phyloP scores from a whole-genome alignment of 2,797 vertebrate species.

The Alosa sapidissima region DNA sequence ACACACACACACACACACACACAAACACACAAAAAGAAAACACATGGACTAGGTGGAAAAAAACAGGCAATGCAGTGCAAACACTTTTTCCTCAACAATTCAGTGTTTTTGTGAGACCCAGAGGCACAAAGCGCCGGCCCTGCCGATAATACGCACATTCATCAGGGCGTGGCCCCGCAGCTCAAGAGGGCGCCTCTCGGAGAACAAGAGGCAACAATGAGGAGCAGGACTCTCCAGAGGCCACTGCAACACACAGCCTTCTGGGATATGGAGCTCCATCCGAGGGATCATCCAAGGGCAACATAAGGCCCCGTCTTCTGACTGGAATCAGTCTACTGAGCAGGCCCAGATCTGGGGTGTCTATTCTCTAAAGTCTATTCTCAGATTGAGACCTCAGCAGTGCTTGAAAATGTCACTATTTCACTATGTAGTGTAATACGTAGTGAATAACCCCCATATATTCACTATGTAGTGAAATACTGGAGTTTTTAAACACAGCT shows the following conservation, averaged over 20 bases:
- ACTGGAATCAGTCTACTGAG: neutral
- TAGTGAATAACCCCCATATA: too few species aligned
- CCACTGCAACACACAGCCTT: neutral
- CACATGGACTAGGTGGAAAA: neutral
- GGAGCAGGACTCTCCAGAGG: neutral
- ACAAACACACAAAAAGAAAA: slow-evolving; percentile 36
- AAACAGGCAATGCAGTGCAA: slow-evolving; percentile 63
- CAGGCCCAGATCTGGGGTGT: neutral
- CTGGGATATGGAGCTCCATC: neutral
- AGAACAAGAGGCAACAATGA: neutral
- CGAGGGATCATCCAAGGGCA: too few species aligned
- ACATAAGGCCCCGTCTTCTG: too few species aligned
- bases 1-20: slow-evolving; percentile 31
- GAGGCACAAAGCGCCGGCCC: slow-evolving; percentile 50
- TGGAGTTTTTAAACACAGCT: too few species aligned
- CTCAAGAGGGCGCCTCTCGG: neutral
- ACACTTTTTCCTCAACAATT: slow-evolving; percentile 66
- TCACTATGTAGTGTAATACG: too few species aligned
- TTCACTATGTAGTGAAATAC: neutral
- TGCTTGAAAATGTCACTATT: neutral
- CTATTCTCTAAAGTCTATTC: neutral
- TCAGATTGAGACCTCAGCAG: neutral
- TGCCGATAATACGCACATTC: slow-evolving; percentile 40
- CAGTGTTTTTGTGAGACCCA: slow-evolving; percentile 62
- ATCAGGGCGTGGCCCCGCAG: neutral